Evolutionary conservation across 1,140 invertebrate species (phyloP).

Genomic region (Neomicropteryx cornuta): DNA sequence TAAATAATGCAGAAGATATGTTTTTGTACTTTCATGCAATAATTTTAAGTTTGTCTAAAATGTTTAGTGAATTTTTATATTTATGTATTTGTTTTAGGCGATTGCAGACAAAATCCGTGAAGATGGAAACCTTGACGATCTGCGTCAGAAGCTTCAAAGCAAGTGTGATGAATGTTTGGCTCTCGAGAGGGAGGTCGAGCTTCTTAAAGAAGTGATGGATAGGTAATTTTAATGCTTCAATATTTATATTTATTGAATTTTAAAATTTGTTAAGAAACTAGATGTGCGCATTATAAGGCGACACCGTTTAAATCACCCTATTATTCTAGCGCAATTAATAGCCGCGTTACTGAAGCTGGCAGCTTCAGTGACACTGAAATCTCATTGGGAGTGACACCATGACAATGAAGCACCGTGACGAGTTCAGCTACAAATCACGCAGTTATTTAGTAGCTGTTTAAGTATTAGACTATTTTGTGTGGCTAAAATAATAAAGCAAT

Average conservation of each 20-base stretch:
- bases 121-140: constrained; percentile 13
- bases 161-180: constrained; percentile 27
- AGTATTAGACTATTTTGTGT: no score
- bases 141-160: constrained; percentile 9
- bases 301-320: background rate
- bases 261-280: background rate
- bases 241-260: background rate
- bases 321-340: background rate
- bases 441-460: no score
- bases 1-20: constrained; percentile 24
- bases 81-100: constrained; percentile 1
- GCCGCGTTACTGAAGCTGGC: background rate
- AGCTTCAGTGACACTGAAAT: background rate
- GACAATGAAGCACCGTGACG: background rate
- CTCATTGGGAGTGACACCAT: background rate
- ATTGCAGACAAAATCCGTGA: constrained; percentile 22
- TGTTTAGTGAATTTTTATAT: constrained; percentile 1
- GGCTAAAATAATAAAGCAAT: no score
- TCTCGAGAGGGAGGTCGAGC: constrained; percentile 24
- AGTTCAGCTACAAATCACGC: no score
- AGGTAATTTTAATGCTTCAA: constrained; percentile 16
- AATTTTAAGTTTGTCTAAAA: background rate
- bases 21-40: background rate
- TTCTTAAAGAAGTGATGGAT: constrained; percentile 25
- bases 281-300: background rate